Evolutionary conservation across 2,113 vertebrate species (phyloP), one percentile per base, ranked within the genome.

Genomic region (Gulo gulo): DNA sequence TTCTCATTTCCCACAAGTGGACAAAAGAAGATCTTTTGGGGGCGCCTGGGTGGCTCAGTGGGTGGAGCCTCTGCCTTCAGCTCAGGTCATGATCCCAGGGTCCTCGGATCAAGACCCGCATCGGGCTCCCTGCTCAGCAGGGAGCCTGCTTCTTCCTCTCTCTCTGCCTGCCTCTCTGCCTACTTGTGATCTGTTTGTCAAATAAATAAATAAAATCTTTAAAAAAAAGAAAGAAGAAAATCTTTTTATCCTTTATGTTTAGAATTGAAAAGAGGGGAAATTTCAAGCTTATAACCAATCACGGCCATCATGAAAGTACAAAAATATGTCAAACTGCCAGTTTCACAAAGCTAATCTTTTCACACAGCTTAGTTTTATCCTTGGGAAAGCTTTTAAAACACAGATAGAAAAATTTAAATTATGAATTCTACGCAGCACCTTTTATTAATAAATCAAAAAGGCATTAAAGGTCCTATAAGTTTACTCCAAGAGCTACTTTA

Each of bases 221-320:
- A 18, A 18, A 55, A 55, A 52, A 15, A 52, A 52, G 8, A 5
- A 52, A 52, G 14, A 88, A 74, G 31, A 80, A 74, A 31, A 84
- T 59, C 31, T 55, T 90, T 95, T 82, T 96, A 65, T 88, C 82
- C 59, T 93, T 95, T 20, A 61, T 86, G 39, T 93, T 96, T 94
- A 79, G 34, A 95, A 96, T 21, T 95, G n/a, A 92, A 90, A 89
- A 52, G 7, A 45, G 10, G 50, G 26, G 74, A 63, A 76, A 84
- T 95, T 97, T 95, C 76, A 97, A 76, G 50, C 82, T 92, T 45
- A 78, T 71, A 92, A 94, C 84, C n/a, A 94, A 21, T 81, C 45
- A 88, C 0, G 55, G 65, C 16, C 78, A 83, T 65, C 15, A 57
- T 16, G 26, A 95, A 86, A 69, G 88, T 69, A 80, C 55, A 92